A percentile compares a stretch with the other conserved stretches of the same genome.
phyloP scores from a whole-genome alignment of 1,140 invertebrate species.

The Melipona quadrifasciata region DNA sequence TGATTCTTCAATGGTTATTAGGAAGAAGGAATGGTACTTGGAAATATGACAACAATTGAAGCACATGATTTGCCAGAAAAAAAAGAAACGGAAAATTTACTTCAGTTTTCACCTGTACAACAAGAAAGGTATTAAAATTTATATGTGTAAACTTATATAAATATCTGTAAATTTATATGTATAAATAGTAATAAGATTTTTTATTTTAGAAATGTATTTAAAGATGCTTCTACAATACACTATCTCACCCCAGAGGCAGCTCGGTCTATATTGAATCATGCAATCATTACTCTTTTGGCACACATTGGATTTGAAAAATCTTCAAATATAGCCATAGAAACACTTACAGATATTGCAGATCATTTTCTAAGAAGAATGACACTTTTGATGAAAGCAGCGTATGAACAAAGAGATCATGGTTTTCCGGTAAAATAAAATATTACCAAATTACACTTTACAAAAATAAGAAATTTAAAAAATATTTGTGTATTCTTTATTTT shows the following conservation, averaged over 20 bases:
- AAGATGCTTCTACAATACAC: constrained; percentile 60
- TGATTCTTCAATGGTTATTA: constrained; percentile 23
- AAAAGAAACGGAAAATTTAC: constrained; percentile 62
- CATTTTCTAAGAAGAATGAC: constrained; percentile 83
- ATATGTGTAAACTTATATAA: neutral
- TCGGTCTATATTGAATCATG: constrained; percentile 75
- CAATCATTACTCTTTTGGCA: constrained; percentile 77
- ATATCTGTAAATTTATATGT: neutral
- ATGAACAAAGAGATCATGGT: constrained; percentile 81
- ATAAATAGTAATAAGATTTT: constrained; percentile 8
- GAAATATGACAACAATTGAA: constrained; percentile 71
- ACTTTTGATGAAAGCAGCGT: constrained; percentile 81
- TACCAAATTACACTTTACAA: neutral
- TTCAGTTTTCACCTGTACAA: constrained; percentile 65
- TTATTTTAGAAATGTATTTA: constrained; percentile 48
- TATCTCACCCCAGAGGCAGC: constrained; percentile 73
- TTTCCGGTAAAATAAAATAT: constrained; percentile 81
- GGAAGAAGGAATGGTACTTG: constrained; percentile 74
- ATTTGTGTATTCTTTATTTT: constrained; percentile 19
- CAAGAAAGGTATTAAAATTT: constrained; percentile 61
- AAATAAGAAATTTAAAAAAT: constrained; percentile 8
- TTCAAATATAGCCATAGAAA: constrained; percentile 82
- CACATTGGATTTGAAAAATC: constrained; percentile 81
- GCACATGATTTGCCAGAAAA: constrained; percentile 48
- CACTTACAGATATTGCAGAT: constrained; percentile 82